Evolutionary conservation across 2,797 vertebrate species (phyloP), one percentile per base, ranked within the genome.

Genomic region (Phrynocephalus vlangalii): DNA sequence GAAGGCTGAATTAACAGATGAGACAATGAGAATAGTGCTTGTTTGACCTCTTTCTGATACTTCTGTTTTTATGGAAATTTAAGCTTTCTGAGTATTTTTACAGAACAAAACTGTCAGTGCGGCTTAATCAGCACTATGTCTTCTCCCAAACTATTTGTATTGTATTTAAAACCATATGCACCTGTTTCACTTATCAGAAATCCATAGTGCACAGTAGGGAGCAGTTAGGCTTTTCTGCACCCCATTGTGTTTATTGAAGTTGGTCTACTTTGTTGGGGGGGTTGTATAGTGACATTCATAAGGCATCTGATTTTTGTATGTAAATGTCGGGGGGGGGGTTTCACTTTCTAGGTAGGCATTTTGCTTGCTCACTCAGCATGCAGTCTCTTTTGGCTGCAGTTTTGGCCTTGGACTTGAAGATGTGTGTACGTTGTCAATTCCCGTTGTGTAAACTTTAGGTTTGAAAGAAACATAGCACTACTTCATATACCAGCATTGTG

Each of bases 391-490:
- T 93, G 86, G 89, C 38, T 92, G 79, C 56, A 73, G 89, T 92
- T 95, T 94, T 93, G 91, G 83, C 83, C 90, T 83, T 88, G 52
- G 84, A 48, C 72, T 90, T 91, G 77, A 90, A 70, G 63, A 63
- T 92, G 8, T 73, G 24, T 77, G 71, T 75, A 81, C 68, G 87
- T 0, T 56, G 20, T 83, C 76, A 84, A 87, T 90, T 93, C 90
- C 88, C 87, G 90, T 70, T 83, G 67, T 94, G 76, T 88, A 91
- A 83, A 75, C 33, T 79, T 86, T 83, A 28, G 48, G 30, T 3
- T 86, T 91, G 91, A 84, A 81, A 91, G 92, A 93, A 88, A 91
- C 92, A 88, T 89, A 91, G 91, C 84, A 85, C 79, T 94, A 82
- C 86, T 90, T 89, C 91, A 85, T 85, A 77, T 93, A 90, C 15